These are phyloP conservation scores for Scylla paramamosain DNA, from an alignment of 1,140 invertebrate species.

Conservation along the genomic window DNA sequence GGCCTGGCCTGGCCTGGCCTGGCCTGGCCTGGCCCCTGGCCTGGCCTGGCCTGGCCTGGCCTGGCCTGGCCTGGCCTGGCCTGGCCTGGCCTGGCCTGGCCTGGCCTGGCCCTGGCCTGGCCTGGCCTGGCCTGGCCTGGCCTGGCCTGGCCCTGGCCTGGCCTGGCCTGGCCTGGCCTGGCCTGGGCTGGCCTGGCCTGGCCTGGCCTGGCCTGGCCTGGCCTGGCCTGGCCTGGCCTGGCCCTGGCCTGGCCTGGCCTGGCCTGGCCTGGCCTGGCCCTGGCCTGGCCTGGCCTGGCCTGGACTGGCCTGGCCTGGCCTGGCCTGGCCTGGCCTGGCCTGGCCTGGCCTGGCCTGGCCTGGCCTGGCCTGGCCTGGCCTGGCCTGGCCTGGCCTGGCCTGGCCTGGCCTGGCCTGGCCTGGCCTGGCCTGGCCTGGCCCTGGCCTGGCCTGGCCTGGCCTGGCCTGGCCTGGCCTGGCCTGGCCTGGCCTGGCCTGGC, in stretches of 20 bases:
- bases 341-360: conserved; percentile 75
- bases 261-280: background rate
- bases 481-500: conserved; percentile 74
- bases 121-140: background rate
- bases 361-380: conserved; percentile 70
- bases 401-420: conserved; percentile 71
- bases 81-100: conserved; percentile 51
- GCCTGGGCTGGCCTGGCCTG: conserved; percentile 70
- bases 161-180: conserved; percentile 72
- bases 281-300: conserved; percentile 77
- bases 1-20: conserved; percentile 73
- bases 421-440: conserved; percentile 68
- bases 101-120: background rate
- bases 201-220: conserved; percentile 73
- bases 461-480: conserved; percentile 72
- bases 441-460: conserved; percentile 64
- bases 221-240: conserved; percentile 77
- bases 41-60: conserved; percentile 77
- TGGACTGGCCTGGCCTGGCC: conserved; percentile 76
- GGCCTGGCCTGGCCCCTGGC: conserved; percentile 76
- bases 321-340: conserved; percentile 73
- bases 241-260: conserved; percentile 52
- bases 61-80: conserved; percentile 48
- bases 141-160: conserved; percentile 73
- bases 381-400: conserved; percentile 66